These are phyloP conservation scores for Pelodytes ibericus DNA, from an alignment of 2,797 vertebrate species.

Conservation along the genomic window DNA sequence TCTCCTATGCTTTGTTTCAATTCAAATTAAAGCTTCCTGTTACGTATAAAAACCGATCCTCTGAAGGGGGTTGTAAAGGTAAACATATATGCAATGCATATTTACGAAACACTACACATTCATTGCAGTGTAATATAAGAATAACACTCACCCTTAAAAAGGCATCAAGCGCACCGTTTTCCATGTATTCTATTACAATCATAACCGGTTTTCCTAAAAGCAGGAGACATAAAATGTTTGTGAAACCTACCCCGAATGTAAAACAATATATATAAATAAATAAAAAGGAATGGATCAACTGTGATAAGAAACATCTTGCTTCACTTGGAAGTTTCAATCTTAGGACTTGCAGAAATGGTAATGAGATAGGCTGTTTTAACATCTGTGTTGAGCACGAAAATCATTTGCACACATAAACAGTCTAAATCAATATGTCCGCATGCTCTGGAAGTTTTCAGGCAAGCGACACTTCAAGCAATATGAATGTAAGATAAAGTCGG, in stretches of 20 bases:
- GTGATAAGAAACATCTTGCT: slow-evolving; percentile 56
- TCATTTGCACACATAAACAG: slow-evolving; percentile 62
- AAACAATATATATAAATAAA: not conserved
- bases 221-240: slow-evolving; percentile 60
- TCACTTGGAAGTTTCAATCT: slow-evolving; percentile 58
- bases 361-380: slow-evolving; percentile 63
- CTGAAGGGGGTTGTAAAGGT: slow-evolving; percentile 20
- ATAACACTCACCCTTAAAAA: slow-evolving; percentile 91
- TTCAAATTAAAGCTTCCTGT: not conserved
- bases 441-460: slow-evolving; percentile 59
- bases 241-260: slow-evolving; percentile 56
- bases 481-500: not conserved
- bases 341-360: slow-evolving; percentile 56
- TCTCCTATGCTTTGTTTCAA: slow-evolving; percentile 26
- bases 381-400: slow-evolving; percentile 58
- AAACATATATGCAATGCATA: slow-evolving; percentile 35
- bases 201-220: slow-evolving; percentile 95
- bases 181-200: slow-evolving; percentile 99
- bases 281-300: slow-evolving; percentile 33
- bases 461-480: slow-evolving; percentile 52
- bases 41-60: not conserved
- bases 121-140: slow-evolving; percentile 13
- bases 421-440: slow-evolving; percentile 63
- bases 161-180: slow-evolving; percentile 95
- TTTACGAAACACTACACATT: slow-evolving; percentile 32